These are phyloP conservation scores for Tenualosa ilisha DNA, from an alignment of 2,797 vertebrate species.

Conservation along the genomic window DNA sequence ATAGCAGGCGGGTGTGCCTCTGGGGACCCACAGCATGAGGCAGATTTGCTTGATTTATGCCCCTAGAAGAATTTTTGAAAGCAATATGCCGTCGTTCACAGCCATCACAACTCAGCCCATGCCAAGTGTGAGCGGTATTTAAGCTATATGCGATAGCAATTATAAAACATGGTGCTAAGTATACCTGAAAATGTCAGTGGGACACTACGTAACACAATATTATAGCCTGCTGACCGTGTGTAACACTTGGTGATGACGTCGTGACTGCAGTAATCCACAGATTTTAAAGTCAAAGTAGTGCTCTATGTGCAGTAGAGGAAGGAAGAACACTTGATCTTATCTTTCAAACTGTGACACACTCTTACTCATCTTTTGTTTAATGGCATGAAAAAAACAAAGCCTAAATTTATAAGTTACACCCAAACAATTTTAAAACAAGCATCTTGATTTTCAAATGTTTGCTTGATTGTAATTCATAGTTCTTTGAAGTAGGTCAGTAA, in stretches of 20 bases:
- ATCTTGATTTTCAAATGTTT: not conserved
- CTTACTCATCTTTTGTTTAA: too few species aligned
- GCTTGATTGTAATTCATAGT: not conserved
- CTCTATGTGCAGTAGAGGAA: not conserved
- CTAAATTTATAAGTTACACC: not conserved
- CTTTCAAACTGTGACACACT: too few species aligned
- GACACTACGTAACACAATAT: too few species aligned
- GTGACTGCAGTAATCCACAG: not conserved
- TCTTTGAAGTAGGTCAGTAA: not conserved
- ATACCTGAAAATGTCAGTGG: too few species aligned
- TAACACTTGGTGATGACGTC: too few species aligned
- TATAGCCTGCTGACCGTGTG: too few species aligned
- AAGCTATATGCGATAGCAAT: not conserved
- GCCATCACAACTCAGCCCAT: not conserved
- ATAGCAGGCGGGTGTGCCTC: constrained; percentile 68
- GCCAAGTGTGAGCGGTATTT: not conserved
- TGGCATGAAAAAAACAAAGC: not conserved
- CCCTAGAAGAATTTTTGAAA: constrained; percentile 54
- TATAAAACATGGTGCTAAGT: not conserved
- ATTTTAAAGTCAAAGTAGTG: not conserved
- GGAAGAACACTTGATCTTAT: not conserved
- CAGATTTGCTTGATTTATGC: constrained; percentile 77
- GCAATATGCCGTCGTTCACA: not conserved
- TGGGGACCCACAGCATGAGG: constrained; percentile 63
- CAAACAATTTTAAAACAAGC: not conserved